Evolutionary conservation across 2,888 invertebrate genomes (phyloP), one percentile per base, ranked within the genome.

Genomic region (Xanthorhoe spadicearia): DNA sequence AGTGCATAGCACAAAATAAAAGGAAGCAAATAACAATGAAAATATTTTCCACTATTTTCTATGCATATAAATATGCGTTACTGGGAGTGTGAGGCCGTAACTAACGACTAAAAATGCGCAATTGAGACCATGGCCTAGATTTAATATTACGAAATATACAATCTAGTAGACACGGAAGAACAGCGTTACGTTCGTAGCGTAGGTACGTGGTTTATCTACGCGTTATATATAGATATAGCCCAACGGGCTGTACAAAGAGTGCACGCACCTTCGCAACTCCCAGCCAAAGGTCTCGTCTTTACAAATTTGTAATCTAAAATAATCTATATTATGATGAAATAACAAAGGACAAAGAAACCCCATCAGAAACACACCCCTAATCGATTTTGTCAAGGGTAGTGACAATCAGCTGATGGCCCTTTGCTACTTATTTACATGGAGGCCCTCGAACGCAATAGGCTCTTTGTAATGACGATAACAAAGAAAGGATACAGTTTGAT

Each of bases 401-500:
- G 93, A 93, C 93, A 93, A 93, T 93, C 93, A 94, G 93, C 93
- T 94, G 93, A 93, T 90, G 88, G 89, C 86, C 90, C 87, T 89
- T 86, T 79, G 84, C 84, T 82, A 89, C 83, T 84, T 93, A 93
- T 93, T 92, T 93, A 93, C 92, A 92, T 90, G 92, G 91, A 85
- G 85, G 89, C 84, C 87, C 89, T 86, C 81, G 82, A 83, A 86
- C 85, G 87, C 87, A 89, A 83, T 87, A 87, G 82, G 82, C 83
- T 85, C 87, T 88, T 87, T 89, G 86, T 89, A 87, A 82, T 82
- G 82, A 86, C 84, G 91, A 89, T 92, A 92, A 93, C 93, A 93
- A 93, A 93, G 90, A 88, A 76, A 96, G 96, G 96, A 96, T 96
- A 96, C 97, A 99, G 96, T 96, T 99, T 99, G 92, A 99, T 98